Percentiles rank a stretch among this genome's conserved stretches.
Conservation (phyloP, 2,797 vertebrate genomes). For the Carcharodon carcharias region DNA sequence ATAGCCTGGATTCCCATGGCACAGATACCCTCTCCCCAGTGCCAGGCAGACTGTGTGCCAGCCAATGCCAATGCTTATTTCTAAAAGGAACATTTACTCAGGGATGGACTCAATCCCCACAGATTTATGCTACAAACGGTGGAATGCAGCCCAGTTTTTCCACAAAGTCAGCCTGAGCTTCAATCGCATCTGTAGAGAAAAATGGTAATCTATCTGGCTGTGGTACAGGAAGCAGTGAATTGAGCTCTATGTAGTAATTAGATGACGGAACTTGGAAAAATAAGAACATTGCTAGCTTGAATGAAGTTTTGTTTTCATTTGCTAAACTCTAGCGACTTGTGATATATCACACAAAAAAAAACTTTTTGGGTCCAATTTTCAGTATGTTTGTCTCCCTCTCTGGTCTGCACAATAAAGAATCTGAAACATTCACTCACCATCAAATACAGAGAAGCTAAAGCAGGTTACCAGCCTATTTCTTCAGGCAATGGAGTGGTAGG, state of each 20-base stretch:
- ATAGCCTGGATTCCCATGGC: not conserved
- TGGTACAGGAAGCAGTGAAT: constrained; percentile 32
- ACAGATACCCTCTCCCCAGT: not conserved
- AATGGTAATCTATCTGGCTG: constrained; percentile 29
- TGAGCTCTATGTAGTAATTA: constrained; percentile 33
- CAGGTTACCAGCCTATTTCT: not conserved
- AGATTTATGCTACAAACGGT: not conserved
- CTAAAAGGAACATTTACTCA: constrained; percentile 34
- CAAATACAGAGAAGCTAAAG: not conserved
- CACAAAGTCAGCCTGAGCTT: constrained; percentile 27
- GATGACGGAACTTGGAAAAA: constrained; percentile 23
- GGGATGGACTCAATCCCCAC: constrained; percentile 22
- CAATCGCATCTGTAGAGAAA: constrained; percentile 6
- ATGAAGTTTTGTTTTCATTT: constrained; percentile 34
- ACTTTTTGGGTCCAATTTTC: not conserved
- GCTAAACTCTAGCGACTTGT: not conserved
- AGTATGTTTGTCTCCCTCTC: not conserved
- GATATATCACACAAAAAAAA: not conserved
- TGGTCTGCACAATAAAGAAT: not conserved
- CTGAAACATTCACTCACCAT: constrained; percentile 16
- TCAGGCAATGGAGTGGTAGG: not conserved
- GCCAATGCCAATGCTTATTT: constrained; percentile 12
- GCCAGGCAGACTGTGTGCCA: constrained; percentile 16
- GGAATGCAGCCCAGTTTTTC: constrained; percentile 23
- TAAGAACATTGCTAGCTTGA: constrained; percentile 32